These are phyloP conservation scores for Megaceryle torquata DNA, from an alignment of 2,113 vertebrate species.

Conservation along the genomic window DNA sequence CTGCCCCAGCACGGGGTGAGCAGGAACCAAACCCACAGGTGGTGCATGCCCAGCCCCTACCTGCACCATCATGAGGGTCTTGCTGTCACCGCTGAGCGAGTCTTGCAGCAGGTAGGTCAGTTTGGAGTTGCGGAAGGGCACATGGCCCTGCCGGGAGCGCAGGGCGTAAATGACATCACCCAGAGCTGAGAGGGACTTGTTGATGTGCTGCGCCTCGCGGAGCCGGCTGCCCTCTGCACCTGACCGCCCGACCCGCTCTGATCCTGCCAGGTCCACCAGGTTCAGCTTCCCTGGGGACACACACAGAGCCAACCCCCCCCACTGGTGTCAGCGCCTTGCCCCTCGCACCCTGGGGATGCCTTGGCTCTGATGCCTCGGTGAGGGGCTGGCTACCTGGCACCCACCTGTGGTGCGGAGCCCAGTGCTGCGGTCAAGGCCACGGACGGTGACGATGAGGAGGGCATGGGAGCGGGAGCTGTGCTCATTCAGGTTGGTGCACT, in stretches of 20 bases:
- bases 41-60: slow-evolving; percentile 57
- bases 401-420: slow-evolving; percentile 87
- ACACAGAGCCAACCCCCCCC: background rate
- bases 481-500: slow-evolving; percentile 92
- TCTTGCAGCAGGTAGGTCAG: slow-evolving; percentile 98
- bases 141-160: slow-evolving; percentile 86
- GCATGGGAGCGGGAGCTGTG: slow-evolving; percentile 96
- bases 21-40: background rate
- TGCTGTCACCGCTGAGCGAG: slow-evolving; percentile 93
- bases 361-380: accelerated
- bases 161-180: slow-evolving; percentile 93
- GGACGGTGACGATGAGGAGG: slow-evolving; percentile 88
- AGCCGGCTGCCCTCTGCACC: slow-evolving; percentile 91
- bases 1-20: background rate
- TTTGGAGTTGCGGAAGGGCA: slow-evolving; percentile 97
- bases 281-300: slow-evolving; percentile 87
- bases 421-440: slow-evolving; percentile 83
- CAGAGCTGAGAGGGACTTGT: slow-evolving; percentile 91
- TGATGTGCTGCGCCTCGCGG: slow-evolving; percentile 95
- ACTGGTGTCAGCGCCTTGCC: accelerated
- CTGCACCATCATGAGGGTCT: slow-evolving; percentile 98
- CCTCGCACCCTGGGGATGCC: accelerated
- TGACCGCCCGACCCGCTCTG: slow-evolving; percentile 89
- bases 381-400: accelerated
- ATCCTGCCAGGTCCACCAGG: slow-evolving; percentile 94